These are phyloP conservation scores for Synodontis membranacea DNA, from an alignment of 2,113 vertebrate species.

Conservation along the genomic window DNA sequence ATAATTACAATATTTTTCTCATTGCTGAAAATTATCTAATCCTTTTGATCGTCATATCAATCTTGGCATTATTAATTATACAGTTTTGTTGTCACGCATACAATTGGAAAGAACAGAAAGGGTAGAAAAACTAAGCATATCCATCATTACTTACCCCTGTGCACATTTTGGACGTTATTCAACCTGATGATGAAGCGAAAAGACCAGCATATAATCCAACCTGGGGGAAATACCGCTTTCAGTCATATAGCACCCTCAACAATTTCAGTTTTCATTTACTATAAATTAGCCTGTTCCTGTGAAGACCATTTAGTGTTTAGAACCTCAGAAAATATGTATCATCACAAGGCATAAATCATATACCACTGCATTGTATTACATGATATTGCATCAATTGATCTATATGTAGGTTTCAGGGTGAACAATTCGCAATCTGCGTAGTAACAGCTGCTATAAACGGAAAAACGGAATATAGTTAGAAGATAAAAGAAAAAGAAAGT, in stretches of 20 bases:
- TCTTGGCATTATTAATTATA: not conserved
- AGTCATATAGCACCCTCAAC: slow-evolving; percentile 16
- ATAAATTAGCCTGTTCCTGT: slow-evolving; percentile 22
- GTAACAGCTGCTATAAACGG: not conserved
- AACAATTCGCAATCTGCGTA: too few relatives aligned
- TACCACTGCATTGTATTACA: not conserved
- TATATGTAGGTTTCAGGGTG: not conserved
- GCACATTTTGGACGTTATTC: not conserved
- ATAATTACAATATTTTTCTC: not conserved
- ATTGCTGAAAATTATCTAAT: not conserved
- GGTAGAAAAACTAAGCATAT: not conserved
- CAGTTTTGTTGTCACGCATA: not conserved
- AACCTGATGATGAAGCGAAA: not conserved
- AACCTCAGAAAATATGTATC: not conserved
- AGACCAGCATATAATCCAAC: not conserved
- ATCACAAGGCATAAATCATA: not conserved
- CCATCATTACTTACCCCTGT: not conserved
- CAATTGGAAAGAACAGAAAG: not conserved
- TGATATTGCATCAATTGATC: not conserved
- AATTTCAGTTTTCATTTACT: slow-evolving; percentile 38
- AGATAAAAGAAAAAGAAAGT: not conserved
- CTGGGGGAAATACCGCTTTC: not conserved
- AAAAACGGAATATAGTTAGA: not conserved
- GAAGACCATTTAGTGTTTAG: slow-evolving; percentile 5
- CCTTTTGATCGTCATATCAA: not conserved